Percentiles rank a stretch among this genome's conserved stretches.
Evolutionary conservation across 2,888 invertebrate genomes (phyloP).

Genomic region (Philopedon plagiatum): DNA sequence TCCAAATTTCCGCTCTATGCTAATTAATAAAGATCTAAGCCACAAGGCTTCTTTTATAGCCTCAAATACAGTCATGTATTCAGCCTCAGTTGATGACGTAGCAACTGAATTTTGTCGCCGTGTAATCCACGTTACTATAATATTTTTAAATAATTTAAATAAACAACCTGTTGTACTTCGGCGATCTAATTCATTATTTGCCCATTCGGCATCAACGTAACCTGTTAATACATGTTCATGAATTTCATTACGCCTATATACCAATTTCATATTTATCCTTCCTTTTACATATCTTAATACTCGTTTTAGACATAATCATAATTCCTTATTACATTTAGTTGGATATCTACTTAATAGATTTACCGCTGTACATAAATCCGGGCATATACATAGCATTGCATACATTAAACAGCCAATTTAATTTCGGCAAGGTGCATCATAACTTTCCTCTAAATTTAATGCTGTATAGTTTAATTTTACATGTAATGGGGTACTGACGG

Average conservation of each 20-base stretch:
- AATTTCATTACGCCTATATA: slow-evolving; percentile 48
- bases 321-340: slow-evolving; percentile 55
- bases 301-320: slow-evolving; percentile 56
- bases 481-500: slow-evolving; percentile 53
- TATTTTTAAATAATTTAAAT: slow-evolving; percentile 55
- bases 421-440: slow-evolving; percentile 54
- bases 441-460: no score
- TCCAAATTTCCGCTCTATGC: no score
- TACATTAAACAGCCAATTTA: no score
- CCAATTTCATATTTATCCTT: slow-evolving; percentile 55
- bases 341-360: slow-evolving; percentile 57
- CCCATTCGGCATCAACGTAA: slow-evolving; percentile 60
- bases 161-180: slow-evolving; percentile 53
- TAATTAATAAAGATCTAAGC: slow-evolving; percentile 55
- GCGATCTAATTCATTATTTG: slow-evolving; percentile 48
- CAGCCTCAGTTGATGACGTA: slow-evolving; percentile 57
- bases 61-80: no score
- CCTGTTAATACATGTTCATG: slow-evolving; percentile 52
- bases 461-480: slow-evolving; percentile 55
- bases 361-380: slow-evolving; percentile 55
- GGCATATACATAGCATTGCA: slow-evolving; percentile 49
- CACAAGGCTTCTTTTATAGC: no score
- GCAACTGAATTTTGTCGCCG: slow-evolving; percentile 59
- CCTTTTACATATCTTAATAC: slow-evolving; percentile 58
- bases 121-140: slow-evolving; percentile 59